Evolutionary conservation across 2,888 invertebrate species (phyloP).

Genomic region (Sicus ferrugineus): DNA sequence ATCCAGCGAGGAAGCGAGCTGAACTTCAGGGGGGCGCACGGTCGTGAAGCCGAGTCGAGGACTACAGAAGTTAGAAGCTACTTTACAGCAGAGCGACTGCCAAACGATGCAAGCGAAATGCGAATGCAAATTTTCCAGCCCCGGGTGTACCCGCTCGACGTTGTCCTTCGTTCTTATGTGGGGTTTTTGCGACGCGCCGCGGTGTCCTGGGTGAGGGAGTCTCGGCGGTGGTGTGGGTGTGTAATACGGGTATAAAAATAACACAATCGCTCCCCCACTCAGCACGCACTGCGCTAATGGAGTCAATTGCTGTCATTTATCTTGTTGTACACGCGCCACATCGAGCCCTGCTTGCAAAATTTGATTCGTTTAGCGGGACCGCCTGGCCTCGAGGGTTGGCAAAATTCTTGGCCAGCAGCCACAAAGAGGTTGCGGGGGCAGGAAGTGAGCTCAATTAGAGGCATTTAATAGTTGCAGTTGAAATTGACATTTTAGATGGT

Average conservation of each 20-base stretch:
- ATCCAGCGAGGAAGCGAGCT: too few species aligned
- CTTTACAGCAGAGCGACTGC: slow-evolving; percentile 44
- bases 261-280: slow-evolving; percentile 40
- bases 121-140: slow-evolving; percentile 57
- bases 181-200: slow-evolving; percentile 21
- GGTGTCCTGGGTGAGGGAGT: slow-evolving; percentile 23
- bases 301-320: slow-evolving; percentile 62
- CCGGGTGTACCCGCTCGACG: slow-evolving; percentile 22
- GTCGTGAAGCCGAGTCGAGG: slow-evolving; percentile 40
- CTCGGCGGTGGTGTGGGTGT: slow-evolving; percentile 38
- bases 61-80: slow-evolving; percentile 51
- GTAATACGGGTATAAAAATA: slow-evolving; percentile 47
- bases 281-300: slow-evolving; percentile 53
- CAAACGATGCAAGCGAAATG: slow-evolving; percentile 58
- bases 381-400: background rate
- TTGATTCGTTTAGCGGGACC: slow-evolving; percentile 34
- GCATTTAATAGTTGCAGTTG: background rate
- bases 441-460: background rate
- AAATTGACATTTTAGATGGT: background rate
- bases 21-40: background rate
- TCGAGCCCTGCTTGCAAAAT: slow-evolving; percentile 34
- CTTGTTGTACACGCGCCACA: slow-evolving; percentile 37
- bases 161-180: slow-evolving; percentile 27
- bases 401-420: background rate
- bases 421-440: background rate